Evolutionary conservation across 2,113 vertebrate genomes (phyloP).

Genomic region (Grammomys surdaster): DNA sequence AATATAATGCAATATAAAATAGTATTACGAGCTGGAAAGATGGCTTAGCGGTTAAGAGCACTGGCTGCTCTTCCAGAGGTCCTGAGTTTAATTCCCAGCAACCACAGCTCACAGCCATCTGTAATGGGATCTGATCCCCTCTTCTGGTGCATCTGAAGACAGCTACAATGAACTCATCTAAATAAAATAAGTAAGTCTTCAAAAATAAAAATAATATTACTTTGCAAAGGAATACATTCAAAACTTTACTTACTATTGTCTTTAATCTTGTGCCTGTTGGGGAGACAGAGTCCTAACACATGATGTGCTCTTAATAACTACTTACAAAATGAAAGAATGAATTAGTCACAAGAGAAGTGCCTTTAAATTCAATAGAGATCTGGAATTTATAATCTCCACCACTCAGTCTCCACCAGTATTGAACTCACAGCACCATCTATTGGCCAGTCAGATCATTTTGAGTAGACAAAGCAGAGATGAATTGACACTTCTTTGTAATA

Average conservation of each 20-base stretch:
- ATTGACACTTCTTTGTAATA: constrained; percentile 18
- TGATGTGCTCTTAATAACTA: background rate
- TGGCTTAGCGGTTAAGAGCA: no score
- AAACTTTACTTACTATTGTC: background rate
- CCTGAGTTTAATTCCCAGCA: no score
- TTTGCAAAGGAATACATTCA: background rate
- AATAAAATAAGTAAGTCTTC: no score
- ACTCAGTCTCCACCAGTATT: background rate
- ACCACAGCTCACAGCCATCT: no score
- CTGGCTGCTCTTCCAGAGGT: no score
- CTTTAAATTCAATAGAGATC: constrained; percentile 36
- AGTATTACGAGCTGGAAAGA: background rate
- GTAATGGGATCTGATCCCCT: no score
- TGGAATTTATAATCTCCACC: background rate
- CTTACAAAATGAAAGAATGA: constrained; percentile 12
- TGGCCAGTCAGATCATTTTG: constrained; percentile 51
- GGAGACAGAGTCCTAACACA: background rate
- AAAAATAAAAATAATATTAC: background rate
- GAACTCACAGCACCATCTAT: constrained; percentile 64
- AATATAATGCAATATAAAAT: constrained; percentile 3
- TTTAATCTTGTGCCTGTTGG: background rate
- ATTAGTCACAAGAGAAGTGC: background rate
- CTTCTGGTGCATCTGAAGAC: no score
- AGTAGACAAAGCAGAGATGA: background rate
- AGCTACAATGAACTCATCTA: no score